These are phyloP conservation scores for Yponomeuta malinellus DNA, from an alignment of 2,888 invertebrate genomes.

Conservation along the genomic window DNA sequence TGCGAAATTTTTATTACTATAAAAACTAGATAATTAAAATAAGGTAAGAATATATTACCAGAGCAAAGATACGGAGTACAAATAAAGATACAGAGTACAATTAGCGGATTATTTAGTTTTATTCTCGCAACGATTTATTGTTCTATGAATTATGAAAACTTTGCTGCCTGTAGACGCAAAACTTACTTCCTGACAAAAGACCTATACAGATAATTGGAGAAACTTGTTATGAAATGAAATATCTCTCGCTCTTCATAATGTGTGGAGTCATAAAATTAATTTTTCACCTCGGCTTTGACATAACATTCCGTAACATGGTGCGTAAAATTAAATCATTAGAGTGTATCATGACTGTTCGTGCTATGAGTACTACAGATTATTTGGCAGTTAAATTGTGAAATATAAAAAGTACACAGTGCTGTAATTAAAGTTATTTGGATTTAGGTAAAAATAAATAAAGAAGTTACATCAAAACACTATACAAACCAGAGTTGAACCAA, in stretches of 20 bases:
- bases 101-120: too few relatives aligned
- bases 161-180: background rate
- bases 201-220: background rate
- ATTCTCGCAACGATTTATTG: too few relatives aligned
- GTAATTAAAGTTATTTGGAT: too few relatives aligned
- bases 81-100: too few relatives aligned
- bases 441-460: too few relatives aligned
- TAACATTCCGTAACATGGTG: background rate
- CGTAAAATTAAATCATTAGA: background rate
- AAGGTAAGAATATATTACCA: too few relatives aligned
- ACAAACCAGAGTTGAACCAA: too few relatives aligned
- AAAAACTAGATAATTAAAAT: too few relatives aligned
- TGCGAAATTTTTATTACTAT: too few relatives aligned
- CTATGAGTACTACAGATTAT: background rate
- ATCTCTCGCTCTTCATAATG: background rate
- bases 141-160: background rate
- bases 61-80: too few relatives aligned
- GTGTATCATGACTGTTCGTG: background rate
- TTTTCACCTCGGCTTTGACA: background rate
- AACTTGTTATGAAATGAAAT: slow-evolving; percentile 1
- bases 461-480: too few relatives aligned
- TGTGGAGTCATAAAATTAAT: background rate
- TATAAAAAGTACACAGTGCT: background rate
- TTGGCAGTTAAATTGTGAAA: background rate
- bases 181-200: background rate